phyloP scores from a whole-genome alignment of 2,888 invertebrate genomes.

The Drosophila colorata region DNA sequence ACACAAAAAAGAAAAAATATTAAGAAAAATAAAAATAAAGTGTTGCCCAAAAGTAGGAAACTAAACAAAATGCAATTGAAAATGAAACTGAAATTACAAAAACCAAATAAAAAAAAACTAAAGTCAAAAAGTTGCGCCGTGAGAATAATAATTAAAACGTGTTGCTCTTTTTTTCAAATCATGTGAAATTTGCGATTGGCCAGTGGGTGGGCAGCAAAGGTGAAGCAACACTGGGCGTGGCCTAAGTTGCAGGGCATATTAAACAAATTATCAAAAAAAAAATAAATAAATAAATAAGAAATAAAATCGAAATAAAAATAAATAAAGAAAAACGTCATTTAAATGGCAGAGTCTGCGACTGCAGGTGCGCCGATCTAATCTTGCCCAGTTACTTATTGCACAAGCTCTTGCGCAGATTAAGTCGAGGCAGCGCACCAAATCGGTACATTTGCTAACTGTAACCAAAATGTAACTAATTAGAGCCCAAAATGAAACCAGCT shows the following conservation, averaged over 20 bases:
- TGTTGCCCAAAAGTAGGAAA: slow-evolving; percentile 35
- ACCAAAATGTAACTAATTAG: slow-evolving; percentile 55
- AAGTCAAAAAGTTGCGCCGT: slow-evolving; percentile 53
- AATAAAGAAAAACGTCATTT: slow-evolving; percentile 34
- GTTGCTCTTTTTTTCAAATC: slow-evolving; percentile 22
- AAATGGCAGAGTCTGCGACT: slow-evolving; percentile 36
- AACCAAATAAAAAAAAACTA: slow-evolving; percentile 17
- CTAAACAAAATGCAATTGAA: slow-evolving; percentile 66
- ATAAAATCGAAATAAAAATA: slow-evolving; percentile 13
- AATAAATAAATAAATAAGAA: slow-evolving; percentile 25
- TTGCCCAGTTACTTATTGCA: slow-evolving; percentile 41
- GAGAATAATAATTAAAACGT: slow-evolving; percentile 74
- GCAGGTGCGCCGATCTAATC: slow-evolving; percentile 61
- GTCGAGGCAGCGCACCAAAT: slow-evolving; percentile 16
- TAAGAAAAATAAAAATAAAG: slow-evolving; percentile 27
- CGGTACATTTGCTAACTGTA: slow-evolving; percentile 24
- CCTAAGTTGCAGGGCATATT: slow-evolving; percentile 21
- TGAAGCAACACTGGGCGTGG: slow-evolving; percentile 49
- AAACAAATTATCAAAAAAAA: slow-evolving; percentile 24
- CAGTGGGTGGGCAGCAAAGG: slow-evolving; percentile 61
- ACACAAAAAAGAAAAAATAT: slow-evolving; percentile 14
- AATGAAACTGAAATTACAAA: slow-evolving; percentile 63
- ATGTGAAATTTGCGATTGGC: slow-evolving; percentile 56
- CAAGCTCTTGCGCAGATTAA: slow-evolving; percentile 41
- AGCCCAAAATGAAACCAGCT: slow-evolving; percentile 22